Percentiles rank a stretch among this genome's conserved stretches.
Evolutionary conservation across 2,888 invertebrate species (phyloP).

Genomic region (Gisinianus flammeolus): DNA sequence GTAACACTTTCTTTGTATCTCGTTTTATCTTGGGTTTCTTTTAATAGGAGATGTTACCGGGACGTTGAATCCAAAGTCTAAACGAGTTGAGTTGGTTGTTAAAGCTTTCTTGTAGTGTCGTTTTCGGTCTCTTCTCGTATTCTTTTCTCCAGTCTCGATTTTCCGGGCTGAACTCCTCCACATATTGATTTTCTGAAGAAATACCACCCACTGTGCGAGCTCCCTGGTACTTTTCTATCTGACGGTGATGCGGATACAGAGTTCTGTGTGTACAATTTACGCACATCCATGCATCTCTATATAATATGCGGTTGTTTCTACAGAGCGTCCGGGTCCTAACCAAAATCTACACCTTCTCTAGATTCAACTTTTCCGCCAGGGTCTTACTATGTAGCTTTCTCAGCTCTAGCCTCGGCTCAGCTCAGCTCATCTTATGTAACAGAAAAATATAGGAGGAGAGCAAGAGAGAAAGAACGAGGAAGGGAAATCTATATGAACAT

Average conservation of each 20-base stretch:
- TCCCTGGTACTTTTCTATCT: neutral
- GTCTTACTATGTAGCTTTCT: neutral
- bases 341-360: constrained; percentile 1
- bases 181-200: constrained; percentile 58
- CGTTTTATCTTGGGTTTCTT: constrained; percentile 16
- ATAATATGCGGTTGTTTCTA: constrained; percentile 18
- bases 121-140: constrained; percentile 43
- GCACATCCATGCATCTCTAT: neutral
- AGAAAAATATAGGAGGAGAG: constrained; percentile 4
- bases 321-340: neutral
- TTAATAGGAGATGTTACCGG: constrained; percentile 18
- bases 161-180: constrained; percentile 52
- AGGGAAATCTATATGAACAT: neutral
- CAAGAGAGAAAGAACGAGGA: neutral
- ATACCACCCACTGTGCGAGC: constrained; percentile 49
- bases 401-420: neutral
- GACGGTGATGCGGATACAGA: constrained; percentile 1
- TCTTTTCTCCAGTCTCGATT: constrained; percentile 42
- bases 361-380: neutral
- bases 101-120: constrained; percentile 8
- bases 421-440: neutral
- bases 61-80: neutral
- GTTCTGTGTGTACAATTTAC: neutral
- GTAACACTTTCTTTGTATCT: constrained; percentile 12
- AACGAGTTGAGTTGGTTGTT: constrained; percentile 15